Evolutionary conservation across 2,113 vertebrate species (phyloP).

Genomic region (Machaerirhynchus nigripectus): DNA sequence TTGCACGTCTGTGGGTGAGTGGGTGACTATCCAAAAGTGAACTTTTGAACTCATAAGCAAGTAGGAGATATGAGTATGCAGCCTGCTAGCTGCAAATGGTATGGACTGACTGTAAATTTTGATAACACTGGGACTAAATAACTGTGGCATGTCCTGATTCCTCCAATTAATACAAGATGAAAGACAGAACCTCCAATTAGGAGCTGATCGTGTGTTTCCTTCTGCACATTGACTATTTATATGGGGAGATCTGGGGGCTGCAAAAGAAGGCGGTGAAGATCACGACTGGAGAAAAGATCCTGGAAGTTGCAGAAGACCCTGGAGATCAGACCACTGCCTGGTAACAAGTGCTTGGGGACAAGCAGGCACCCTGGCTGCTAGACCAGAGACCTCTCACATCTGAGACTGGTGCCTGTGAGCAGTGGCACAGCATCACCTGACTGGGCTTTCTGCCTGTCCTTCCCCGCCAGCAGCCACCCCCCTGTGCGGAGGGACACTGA

Average conservation of each 20-base stretch:
- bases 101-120: neutral
- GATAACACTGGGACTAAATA: neutral
- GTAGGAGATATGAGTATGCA: neutral
- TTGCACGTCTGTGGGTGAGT: neutral
- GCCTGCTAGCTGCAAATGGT: neutral
- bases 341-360: fast-evolving
- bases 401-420: neutral
- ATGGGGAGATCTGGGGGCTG: neutral
- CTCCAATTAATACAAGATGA: neutral
- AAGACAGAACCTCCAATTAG: neutral
- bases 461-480: neutral
- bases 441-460: neutral
- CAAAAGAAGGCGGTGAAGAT: neutral
- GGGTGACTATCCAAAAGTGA: slow-evolving; percentile 18
- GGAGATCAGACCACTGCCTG: neutral
- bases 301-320: neutral
- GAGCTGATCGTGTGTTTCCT: neutral
- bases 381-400: neutral
- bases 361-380: neutral
- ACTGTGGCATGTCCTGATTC: neutral
- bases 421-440: neutral
- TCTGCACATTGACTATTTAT: neutral
- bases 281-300: neutral
- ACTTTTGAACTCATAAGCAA: slow-evolving; percentile 42
- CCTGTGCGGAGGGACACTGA: neutral